These are phyloP conservation scores for Conus betulinus DNA, from an alignment of 1,140 invertebrate species.

Conservation along the genomic window DNA sequence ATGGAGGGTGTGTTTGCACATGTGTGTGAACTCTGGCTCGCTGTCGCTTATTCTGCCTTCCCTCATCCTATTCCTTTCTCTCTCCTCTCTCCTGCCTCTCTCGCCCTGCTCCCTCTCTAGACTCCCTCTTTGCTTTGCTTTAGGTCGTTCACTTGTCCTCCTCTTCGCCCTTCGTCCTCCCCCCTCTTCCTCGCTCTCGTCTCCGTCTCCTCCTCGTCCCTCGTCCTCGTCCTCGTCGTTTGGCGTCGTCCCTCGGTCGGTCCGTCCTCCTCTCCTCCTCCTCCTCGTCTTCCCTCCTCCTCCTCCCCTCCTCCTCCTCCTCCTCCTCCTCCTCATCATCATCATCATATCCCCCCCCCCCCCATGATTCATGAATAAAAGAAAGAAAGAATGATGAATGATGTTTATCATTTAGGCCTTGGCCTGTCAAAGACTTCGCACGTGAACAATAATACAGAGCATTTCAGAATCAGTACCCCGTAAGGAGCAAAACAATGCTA, in stretches of 20 bases:
- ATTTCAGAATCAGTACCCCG: too few species aligned
- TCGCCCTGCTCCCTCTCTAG: background rate
- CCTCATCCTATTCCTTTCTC: background rate
- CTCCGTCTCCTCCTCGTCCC: background rate
- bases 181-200: background rate
- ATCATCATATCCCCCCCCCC: too few species aligned
- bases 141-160: background rate
- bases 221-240: background rate
- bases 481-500: too few species aligned
- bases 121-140: background rate
- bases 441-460: too few species aligned
- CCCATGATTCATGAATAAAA: too few species aligned
- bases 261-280: background rate
- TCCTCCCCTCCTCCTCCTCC: background rate
- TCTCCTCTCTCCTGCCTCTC: background rate
- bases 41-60: background rate
- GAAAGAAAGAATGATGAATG: too few species aligned
- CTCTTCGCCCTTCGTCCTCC: background rate
- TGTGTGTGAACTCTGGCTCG: background rate
- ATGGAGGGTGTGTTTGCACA: too few species aligned
- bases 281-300: background rate
- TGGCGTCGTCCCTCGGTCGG: background rate
- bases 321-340: background rate
- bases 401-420: too few species aligned
- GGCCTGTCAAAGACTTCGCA: too few species aligned